Evolutionary conservation across 1,140 invertebrate genomes (phyloP).

Genomic region (Zaprionus africanus): DNA sequence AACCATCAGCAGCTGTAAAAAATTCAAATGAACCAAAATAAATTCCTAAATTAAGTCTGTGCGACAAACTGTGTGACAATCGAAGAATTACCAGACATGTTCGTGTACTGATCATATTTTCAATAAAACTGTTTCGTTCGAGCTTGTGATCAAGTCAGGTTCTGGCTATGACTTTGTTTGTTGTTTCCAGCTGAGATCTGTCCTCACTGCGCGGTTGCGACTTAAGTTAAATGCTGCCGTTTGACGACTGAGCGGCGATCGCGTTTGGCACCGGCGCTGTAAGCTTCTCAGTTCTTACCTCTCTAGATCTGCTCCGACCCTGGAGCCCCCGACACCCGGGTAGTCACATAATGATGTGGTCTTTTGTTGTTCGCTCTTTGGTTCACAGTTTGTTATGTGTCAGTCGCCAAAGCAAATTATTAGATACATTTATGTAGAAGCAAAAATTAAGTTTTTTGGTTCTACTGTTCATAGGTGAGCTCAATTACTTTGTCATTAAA

Average conservation of each 20-base stretch:
- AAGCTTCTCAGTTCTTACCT: conserved; percentile 49
- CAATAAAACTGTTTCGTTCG: conserved; percentile 20
- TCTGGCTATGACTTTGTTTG: conserved; percentile 24
- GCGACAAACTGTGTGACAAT: conserved; percentile 36
- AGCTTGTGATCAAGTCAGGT: background rate
- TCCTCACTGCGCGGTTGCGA: conserved; percentile 59
- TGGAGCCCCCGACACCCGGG: conserved; percentile 1
- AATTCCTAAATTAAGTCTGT: background rate
- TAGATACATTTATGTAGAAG: conserved; percentile 52
- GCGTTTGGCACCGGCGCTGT: conserved; percentile 51
- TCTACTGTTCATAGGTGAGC: background rate
- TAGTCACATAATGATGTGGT: conserved; percentile 62
- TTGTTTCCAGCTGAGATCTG: conserved; percentile 37
- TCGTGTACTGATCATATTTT: conserved; percentile 65
- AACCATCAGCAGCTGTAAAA: conserved; percentile 41
- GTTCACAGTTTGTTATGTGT: conserved; percentile 23
- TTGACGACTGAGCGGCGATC: conserved; percentile 71
- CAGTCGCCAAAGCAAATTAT: conserved; percentile 68
- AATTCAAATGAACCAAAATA: background rate
- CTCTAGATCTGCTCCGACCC: conserved; percentile 18
- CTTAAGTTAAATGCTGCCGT: conserved; percentile 76
- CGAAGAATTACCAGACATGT: conserved; percentile 67
- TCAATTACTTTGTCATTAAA: conserved; percentile 30
- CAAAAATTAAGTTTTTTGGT: conserved; percentile 16
- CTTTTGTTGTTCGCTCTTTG: conserved; percentile 37